A percentile compares a stretch with the other conserved stretches of the same genome.
Conservation (phyloP, 2,797 vertebrate genomes). For the Pteropus rufus region DNA sequence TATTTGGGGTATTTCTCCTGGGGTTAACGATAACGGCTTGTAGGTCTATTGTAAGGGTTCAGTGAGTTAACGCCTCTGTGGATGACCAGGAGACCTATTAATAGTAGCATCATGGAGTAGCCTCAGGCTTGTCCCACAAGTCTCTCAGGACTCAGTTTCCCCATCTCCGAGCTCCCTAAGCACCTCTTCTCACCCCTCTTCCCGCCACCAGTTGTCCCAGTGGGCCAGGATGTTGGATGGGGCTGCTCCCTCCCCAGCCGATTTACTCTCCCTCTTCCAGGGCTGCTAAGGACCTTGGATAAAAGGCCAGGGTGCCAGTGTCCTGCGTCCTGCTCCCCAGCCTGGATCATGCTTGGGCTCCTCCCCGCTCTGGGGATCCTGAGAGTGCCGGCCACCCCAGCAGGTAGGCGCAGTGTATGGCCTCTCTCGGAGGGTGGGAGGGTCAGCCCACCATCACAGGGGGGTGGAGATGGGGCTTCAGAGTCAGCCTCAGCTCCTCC, state of each 20-base stretch:
- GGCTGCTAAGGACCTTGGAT: constrained; percentile 24
- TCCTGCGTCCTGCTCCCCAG: not conserved
- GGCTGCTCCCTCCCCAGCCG: not conserved
- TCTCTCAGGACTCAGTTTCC: constrained; percentile 8
- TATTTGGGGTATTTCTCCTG: not conserved
- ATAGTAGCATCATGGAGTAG: not conserved
- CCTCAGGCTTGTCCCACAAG: not conserved
- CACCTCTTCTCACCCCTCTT: accelerated
- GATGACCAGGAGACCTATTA: not conserved
- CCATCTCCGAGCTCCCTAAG: not conserved
- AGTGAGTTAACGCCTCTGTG: not conserved
- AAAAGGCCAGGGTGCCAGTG: constrained; percentile 5
- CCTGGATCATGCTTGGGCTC: not conserved
- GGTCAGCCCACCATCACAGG: accelerated
- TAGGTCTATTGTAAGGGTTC: not conserved
- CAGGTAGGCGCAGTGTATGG: not conserved
- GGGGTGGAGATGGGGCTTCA: not conserved
- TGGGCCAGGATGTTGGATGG: not conserved
- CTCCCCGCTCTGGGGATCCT: not conserved
- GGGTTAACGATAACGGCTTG: not conserved
- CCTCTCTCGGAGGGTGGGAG: not conserved
- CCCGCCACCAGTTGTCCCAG: accelerated
- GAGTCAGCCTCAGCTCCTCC: too few relatives aligned
- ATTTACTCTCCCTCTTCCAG: not conserved
- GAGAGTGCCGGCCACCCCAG: accelerated